Conservation (phyloP, 2,113 vertebrate species). For the human (Homo sapiens) region GRCh38 chr11:132809501-132810000, state of each 20-base stretch:
- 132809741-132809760: neutral
- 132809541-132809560: constrained; percentile 60
- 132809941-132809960: too few relatives aligned
- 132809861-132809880: too few relatives aligned
- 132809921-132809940: too few relatives aligned
- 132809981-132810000: too few relatives aligned
- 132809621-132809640: constrained; percentile 62
- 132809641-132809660: constrained; percentile 63
- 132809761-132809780: neutral
- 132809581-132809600: constrained; percentile 3
- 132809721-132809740: neutral
- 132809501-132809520: constrained; percentile 18
- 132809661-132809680: constrained; percentile 49
- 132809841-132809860: too few relatives aligned
- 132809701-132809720: neutral
- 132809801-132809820: neutral
- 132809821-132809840: neutral
- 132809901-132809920: too few relatives aligned
- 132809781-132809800: neutral
- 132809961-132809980: too few relatives aligned
- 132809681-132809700: constrained; percentile 57
- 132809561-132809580: constrained; percentile 48
- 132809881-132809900: too few relatives aligned
- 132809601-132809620: neutral
- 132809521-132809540: constrained; percentile 46